Conservation (phyloP, 2,113 vertebrate genomes). For the Phalacrocorax aristotelis region DNA sequence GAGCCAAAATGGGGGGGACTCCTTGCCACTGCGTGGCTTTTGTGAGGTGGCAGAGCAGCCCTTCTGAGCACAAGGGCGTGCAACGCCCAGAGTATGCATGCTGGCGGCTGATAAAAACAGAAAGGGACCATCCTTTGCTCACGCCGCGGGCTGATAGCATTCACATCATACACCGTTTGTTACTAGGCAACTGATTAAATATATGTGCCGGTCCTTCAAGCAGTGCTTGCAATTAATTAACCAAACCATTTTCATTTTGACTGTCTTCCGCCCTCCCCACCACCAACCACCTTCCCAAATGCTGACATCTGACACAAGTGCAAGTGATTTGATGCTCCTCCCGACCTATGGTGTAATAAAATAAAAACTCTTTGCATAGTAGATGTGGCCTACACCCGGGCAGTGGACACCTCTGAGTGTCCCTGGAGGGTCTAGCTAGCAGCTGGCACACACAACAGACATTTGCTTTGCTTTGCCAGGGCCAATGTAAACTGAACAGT, state of each 20-base stretch:
- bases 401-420: neutral
- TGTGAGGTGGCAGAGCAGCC: conserved; percentile 29
- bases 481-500: neutral
- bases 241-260: conserved; percentile 78
- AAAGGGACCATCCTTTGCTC: conserved; percentile 66
- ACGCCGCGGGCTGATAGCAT: conserved; percentile 72
- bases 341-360: neutral
- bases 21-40: neutral
- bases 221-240: conserved; percentile 82
- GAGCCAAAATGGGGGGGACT: neutral
- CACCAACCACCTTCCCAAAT: conserved; percentile 39
- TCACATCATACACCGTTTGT: conserved; percentile 75
- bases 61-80: conserved; percentile 13
- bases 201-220: conserved; percentile 79
- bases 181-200: conserved; percentile 87
- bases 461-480: neutral
- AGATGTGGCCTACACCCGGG: neutral
- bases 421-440: neutral
- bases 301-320: conserved; percentile 47
- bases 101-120: conserved; percentile 52
- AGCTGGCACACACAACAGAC: neutral
- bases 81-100: neutral
- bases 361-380: neutral
- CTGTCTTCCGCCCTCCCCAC: conserved; percentile 60
- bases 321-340: neutral